phyloP scores from a whole-genome alignment of 2,888 invertebrate genomes.

The Pogonocherus hispidulus region DNA sequence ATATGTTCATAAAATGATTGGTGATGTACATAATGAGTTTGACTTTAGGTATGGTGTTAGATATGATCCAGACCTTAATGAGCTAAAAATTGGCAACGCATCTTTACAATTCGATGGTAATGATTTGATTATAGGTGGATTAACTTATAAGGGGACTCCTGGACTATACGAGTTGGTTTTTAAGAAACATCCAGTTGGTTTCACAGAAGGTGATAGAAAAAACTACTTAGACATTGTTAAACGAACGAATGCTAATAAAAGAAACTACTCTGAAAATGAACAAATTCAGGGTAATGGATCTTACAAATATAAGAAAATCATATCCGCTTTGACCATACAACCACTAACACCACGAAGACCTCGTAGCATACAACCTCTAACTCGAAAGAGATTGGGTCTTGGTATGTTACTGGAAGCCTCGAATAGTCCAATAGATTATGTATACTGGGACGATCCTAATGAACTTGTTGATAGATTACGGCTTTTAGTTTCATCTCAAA shows the following conservation, averaged over 20 bases:
- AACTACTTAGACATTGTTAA: not conserved
- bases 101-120: slow-evolving; percentile 6
- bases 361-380: too few relatives aligned
- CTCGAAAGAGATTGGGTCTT: too few relatives aligned
- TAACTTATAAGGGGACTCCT: not conserved
- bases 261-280: too few relatives aligned
- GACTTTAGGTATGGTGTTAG: not conserved
- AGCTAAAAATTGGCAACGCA: not conserved
- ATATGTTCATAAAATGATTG: not conserved
- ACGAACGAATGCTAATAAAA: not conserved
- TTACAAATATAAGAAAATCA: too few relatives aligned
- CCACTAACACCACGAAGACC: too few relatives aligned
- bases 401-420: too few relatives aligned
- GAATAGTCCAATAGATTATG: slow-evolving; percentile 31
- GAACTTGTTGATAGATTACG: slow-evolving; percentile 57
- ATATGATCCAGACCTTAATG: not conserved
- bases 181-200: too few relatives aligned
- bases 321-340: not conserved
- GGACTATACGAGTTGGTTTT: not conserved
- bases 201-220: not conserved
- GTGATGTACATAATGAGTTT: not conserved
- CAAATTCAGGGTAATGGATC: too few relatives aligned
- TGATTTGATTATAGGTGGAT: not conserved
- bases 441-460: slow-evolving; percentile 43
- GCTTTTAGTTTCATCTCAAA: slow-evolving; percentile 41